Evolutionary conservation across 2,797 vertebrate species (phyloP).

Genomic region (Microctenopoma steveboyesi): DNA sequence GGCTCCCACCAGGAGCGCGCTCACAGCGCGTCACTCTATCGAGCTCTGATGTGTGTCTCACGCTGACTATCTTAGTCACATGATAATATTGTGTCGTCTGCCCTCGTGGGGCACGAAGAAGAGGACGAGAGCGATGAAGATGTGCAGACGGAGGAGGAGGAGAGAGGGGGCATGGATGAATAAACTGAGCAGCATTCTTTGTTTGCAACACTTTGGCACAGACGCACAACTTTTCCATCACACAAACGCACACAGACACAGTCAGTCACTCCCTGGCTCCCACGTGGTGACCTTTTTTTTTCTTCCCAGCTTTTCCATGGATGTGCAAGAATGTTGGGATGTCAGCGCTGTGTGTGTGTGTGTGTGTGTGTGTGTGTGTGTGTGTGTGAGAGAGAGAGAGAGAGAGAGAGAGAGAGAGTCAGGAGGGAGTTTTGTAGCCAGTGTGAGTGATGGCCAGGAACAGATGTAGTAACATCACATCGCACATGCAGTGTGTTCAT

Average conservation of each 20-base stretch:
- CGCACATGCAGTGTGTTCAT: slow-evolving; percentile 11
- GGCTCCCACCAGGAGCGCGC: too few species aligned
- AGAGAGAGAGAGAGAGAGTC: neutral
- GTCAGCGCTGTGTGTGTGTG: slow-evolving; percentile 23
- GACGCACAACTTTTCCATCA: slow-evolving; percentile 55
- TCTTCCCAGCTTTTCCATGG: slow-evolving; percentile 61
- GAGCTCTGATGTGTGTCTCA: too few species aligned
- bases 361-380: slow-evolving; percentile 13
- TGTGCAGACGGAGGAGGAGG: neutral
- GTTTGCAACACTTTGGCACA: slow-evolving; percentile 62
- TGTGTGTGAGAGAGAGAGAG: neutral
- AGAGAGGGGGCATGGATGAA: neutral
- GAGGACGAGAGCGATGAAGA: neutral
- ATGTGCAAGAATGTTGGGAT: slow-evolving; percentile 68
- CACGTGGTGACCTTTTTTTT: slow-evolving; percentile 50
- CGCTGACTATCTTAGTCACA: too few species aligned
- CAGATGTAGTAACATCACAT: slow-evolving; percentile 78
- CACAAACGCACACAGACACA: slow-evolving; percentile 17
- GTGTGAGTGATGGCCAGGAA: slow-evolving; percentile 73
- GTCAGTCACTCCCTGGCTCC: slow-evolving; percentile 30
- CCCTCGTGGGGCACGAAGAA: too few species aligned
- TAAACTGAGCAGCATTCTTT: slow-evolving; percentile 36
- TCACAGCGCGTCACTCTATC: too few species aligned
- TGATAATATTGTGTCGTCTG: too few species aligned
- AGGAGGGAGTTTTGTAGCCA: slow-evolving; percentile 41